Base-by-base conservation (phyloP, 2,888 invertebrate species). In the Buathra laborator region DNA sequence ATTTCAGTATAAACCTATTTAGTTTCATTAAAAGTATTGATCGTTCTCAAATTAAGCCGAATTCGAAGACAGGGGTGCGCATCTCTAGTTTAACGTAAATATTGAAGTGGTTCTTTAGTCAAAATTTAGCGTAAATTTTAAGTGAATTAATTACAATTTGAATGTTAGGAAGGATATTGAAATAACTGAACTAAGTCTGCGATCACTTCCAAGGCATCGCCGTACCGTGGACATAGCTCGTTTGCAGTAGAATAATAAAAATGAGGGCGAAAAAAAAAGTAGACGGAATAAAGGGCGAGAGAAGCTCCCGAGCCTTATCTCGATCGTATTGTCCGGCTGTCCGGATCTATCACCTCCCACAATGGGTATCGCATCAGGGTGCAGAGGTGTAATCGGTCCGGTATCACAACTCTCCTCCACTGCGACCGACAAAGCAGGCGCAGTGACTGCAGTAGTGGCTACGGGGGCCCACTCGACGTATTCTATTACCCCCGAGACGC, bases 281-380 rank as follows among this genome's bases (percentile, higher is more conserved):
- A 72, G 66, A 59, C 5, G 44, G 29, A 62, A 74, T 59, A 64
- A 81, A 59, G 80, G 67, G 32, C 24, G 46, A 81, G 66, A 53
- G 16, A 74, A 51, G 51, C 19, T n/a, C 67, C 68, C 64, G 76
- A 76, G 79, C 78, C 83, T 83, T 89, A 90, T 91, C 90, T 89
- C 86, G 89, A 89, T 89, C 87, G 84, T 89, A 90, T 90, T 89
- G 89, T 90, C 81, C 85, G 75, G 81, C 89, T 87, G 89, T 88
- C 89, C 83, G 87, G 89, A 89, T 91, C 89, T 89, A 90, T 90
- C 90, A 90, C 89, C 89, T 87, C 86, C 88, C 88, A 90, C 89
- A 89, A 90, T 90, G 85, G 88, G 74, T 75, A 83, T 86, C 81
- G 75, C 84, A 84, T 82, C 86, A 83, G 84, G 84, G 75, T 70